These are phyloP conservation scores for Dicrurus megarhynchus DNA, from an alignment of 2,113 vertebrate genomes.

Conservation along the genomic window DNA sequence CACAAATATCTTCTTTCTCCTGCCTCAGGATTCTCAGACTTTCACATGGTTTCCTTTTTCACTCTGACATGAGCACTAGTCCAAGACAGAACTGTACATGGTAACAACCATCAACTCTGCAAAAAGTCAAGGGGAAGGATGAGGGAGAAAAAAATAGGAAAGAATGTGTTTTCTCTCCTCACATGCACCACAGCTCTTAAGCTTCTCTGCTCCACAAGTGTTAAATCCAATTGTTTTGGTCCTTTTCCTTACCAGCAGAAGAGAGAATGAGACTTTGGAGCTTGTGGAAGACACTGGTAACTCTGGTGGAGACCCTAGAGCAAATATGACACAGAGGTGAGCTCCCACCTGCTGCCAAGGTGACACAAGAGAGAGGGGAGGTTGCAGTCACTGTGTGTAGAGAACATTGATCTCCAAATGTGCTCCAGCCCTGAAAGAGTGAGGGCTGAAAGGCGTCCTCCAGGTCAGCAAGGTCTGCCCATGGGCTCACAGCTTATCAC, in stretches of 20 bases:
- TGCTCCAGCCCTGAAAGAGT: not conserved
- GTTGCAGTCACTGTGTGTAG: not conserved
- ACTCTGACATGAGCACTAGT: not conserved
- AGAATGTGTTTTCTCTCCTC: not conserved
- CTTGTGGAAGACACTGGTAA: not conserved
- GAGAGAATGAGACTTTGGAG: not conserved
- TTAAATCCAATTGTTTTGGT: not conserved
- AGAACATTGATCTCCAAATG: not conserved
- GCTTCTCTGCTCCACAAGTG: not conserved
- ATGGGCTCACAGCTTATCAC: not conserved
- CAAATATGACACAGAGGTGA: not conserved
- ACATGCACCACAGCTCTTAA: not conserved
- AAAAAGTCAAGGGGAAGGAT: not conserved
- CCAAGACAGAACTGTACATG: not conserved
- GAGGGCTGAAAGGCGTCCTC: not conserved
- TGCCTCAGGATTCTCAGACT: not conserved
- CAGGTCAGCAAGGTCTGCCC: not conserved
- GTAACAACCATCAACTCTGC: not conserved
- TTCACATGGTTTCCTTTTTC: not conserved
- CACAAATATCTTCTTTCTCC: not conserved
- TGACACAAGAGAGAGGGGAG: not conserved
- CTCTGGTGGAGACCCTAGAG: not conserved
- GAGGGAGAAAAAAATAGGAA: not conserved
- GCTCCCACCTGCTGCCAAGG: not conserved
- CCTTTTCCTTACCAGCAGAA: not conserved